Percentiles rank a stretch among this genome's conserved stretches.
Conservation (phyloP, 2,888 invertebrate species). For the Pristionchus mayeri region DNA sequence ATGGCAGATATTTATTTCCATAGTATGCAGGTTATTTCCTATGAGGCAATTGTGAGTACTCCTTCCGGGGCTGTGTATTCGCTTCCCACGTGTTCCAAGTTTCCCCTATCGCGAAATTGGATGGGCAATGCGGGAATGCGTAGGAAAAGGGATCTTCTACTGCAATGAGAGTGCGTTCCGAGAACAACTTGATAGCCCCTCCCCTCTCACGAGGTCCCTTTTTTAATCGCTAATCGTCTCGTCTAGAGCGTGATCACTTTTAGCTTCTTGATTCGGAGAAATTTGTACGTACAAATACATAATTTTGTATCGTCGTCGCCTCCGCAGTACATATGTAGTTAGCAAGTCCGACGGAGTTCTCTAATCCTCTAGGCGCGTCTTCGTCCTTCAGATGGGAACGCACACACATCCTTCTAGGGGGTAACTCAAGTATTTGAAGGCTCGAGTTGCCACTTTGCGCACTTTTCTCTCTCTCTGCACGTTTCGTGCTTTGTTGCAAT, state of each 20-base stretch:
- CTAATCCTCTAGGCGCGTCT: not conserved
- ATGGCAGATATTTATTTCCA: no score
- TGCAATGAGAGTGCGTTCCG: not conserved
- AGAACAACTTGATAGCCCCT: conserved; percentile 12
- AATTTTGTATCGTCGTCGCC: no score
- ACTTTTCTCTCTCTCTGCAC: not conserved
- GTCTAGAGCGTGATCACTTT: not conserved
- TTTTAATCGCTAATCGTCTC: not conserved
- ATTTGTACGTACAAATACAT: no score
- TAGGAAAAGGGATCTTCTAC: not conserved
- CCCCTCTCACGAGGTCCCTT: not conserved
- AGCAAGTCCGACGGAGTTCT: not conserved
- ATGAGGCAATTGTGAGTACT: no score
- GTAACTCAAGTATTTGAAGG: not conserved
- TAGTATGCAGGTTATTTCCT: no score
- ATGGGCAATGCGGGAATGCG: not conserved
- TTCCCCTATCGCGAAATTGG: not conserved
- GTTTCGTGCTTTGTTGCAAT: conserved; percentile 23
- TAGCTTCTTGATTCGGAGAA: not conserved
- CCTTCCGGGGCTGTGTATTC: no score
- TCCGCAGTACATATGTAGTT: no score
- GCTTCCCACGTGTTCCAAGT: conserved; percentile 10
- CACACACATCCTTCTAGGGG: not conserved
- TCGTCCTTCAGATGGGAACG: not conserved
- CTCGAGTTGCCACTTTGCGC: not conserved